phyloP scores from a whole-genome alignment of 2,797 vertebrate species.

The Aphelocoma californica region DNA sequence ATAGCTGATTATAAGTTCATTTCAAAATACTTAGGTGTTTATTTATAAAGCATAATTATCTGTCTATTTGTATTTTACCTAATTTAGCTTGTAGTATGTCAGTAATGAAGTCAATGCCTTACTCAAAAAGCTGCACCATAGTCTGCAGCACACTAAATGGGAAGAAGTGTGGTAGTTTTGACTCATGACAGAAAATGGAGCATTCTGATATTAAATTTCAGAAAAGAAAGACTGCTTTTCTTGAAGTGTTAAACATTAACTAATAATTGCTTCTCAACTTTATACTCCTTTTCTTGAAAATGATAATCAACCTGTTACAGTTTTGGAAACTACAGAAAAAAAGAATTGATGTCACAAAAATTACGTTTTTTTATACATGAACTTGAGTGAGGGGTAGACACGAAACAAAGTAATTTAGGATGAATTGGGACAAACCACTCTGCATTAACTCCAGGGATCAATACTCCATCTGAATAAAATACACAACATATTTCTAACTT shows the following conservation, averaged over 20 bases:
- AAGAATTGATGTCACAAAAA: neutral
- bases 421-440: neutral
- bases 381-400: neutral
- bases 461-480: neutral
- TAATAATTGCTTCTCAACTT: neutral
- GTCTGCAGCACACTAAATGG: neutral
- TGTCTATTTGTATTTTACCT: neutral
- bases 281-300: neutral
- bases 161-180: neutral
- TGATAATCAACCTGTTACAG: neutral
- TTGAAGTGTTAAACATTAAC: neutral
- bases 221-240: neutral
- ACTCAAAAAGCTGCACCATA: neutral
- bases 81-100: neutral
- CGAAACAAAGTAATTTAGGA: neutral
- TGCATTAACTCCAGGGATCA: neutral
- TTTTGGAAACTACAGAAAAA: neutral
- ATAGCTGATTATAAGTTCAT: neutral
- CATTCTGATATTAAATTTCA: neutral
- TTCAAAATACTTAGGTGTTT: neutral
- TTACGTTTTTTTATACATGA: rapidly evolving
- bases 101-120: neutral
- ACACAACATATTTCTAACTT: neutral
- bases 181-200: neutral
- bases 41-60: neutral